Base-by-base conservation (phyloP, 2,888 invertebrate species). In the Mantis religiosa region DNA sequence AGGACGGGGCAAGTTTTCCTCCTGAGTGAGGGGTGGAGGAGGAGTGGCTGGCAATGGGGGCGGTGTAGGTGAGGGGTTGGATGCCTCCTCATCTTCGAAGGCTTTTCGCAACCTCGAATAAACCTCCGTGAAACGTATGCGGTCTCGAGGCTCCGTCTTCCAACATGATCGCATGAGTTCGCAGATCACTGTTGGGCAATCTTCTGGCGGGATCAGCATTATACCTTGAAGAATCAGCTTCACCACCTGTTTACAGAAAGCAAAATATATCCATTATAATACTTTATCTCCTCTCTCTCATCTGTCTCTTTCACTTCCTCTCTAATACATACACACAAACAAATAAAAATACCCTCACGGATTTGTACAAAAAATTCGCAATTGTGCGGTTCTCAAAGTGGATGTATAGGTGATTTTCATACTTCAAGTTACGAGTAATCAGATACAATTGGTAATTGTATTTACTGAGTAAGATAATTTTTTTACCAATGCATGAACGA, bases 101-200 rank as follows among this genome's bases (percentile, higher is more conserved):
- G 92, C 93, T 82, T 94, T 94, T 90, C 95, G 95, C 89, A 97
- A 93, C 91, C 95, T 95, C 71, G 95, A 94, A 92, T 95, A 95
- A 91, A 97, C 96, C 90, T 96, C 96, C 34, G 95, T 93, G 92
- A 98, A 98, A 28, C 94, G 95, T 85, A 96, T 95, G 87, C 98
- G 94, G 91, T 97, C 96, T 88, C 95, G 95, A 0, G 98, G 97
- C 91, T 98, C 97, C 0, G 96, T 95, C 92, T 96, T 95, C 97
- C 97, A 97, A 91, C 97, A 97, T 25, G 95, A 95, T 14, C 95
- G 95, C 97, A 97, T 97, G 90, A 97, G 93, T 89, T 96, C 96
- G 91, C 96, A 95, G 9, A 97, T 95, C 88, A 96, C 94, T 0
- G 95, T 93, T 0, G 97, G 97, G 91, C 97, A 97, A 91, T 96